These are phyloP conservation scores for Camponotus fellah DNA, from an alignment of 2,888 invertebrate genomes.

Conservation along the genomic window DNA sequence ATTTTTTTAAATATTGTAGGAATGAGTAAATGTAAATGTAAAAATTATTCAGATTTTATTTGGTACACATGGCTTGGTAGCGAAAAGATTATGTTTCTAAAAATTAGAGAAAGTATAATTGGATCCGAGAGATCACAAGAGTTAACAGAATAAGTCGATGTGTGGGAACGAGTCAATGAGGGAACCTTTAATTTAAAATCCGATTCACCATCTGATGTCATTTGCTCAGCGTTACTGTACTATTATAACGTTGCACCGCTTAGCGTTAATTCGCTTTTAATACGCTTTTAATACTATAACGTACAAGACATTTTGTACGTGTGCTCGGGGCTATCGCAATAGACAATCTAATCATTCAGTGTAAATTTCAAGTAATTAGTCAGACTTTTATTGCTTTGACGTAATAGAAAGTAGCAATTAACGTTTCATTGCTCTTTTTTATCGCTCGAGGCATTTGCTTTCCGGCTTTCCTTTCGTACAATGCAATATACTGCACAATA, in stretches of 20 bases:
- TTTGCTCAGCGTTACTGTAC: constrained; percentile 17
- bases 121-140: constrained; percentile 31
- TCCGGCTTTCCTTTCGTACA: constrained; percentile 5
- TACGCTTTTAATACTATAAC: background rate
- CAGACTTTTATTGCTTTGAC: constrained; percentile 7
- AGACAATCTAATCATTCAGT: constrained; percentile 15
- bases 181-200: constrained; percentile 39
- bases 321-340: constrained; percentile 3
- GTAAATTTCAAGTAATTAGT: constrained; percentile 36
- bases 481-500: background rate
- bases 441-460: constrained; percentile 4
- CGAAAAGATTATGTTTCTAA: background rate
- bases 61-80: background rate
- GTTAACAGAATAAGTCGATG: constrained; percentile 37
- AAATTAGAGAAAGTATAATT: constrained; percentile 31
- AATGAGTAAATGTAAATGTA: background rate
- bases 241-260: constrained; percentile 22
- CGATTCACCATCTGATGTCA: constrained; percentile 22
- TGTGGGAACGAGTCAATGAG: constrained; percentile 17
- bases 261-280: constrained; percentile 41
- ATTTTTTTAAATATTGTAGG: background rate
- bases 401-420: constrained; percentile 22
- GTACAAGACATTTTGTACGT: background rate
- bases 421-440: background rate
- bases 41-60: background rate